These are phyloP conservation scores for Spilogale gracilis DNA, from an alignment of 2,113 vertebrate genomes.

Conservation along the genomic window DNA sequence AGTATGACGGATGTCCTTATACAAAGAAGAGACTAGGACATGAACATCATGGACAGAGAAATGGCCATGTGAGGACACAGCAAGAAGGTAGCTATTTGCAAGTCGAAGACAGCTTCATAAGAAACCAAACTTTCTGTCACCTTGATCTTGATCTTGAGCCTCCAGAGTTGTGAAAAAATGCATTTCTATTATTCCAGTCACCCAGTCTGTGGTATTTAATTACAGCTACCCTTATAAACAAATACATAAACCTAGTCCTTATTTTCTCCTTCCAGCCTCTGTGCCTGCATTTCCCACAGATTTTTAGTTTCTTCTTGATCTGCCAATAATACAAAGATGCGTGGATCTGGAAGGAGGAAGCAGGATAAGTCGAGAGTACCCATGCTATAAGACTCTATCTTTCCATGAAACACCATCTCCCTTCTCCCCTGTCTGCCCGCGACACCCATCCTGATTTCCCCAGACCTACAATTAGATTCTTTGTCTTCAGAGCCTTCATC, in stretches of 20 bases:
- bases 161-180: not conserved
- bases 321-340: not conserved
- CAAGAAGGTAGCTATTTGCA: not conserved
- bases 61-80: not conserved
- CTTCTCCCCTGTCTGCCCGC: not conserved
- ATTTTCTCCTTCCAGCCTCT: not conserved
- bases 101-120: not conserved
- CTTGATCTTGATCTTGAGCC: not conserved
- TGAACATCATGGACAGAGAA: not conserved
- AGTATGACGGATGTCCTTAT: not conserved
- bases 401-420: not conserved
- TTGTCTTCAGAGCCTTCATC: not conserved
- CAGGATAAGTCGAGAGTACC: not conserved
- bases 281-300: not conserved
- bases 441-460: not conserved
- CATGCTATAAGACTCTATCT: not conserved
- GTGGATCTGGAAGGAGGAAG: not conserved
- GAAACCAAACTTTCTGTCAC: not conserved
- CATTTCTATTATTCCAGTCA: not conserved
- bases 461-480: not conserved
- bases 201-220: not conserved
- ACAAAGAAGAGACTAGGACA: not conserved
- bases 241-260: not conserved
- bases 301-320: slow-evolving; percentile 31
- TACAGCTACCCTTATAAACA: not conserved